A percentile compares a stretch with the other conserved stretches of the same genome.
Conservation (phyloP, 2,888 invertebrate species). For the Belgica antarctica region DNA sequence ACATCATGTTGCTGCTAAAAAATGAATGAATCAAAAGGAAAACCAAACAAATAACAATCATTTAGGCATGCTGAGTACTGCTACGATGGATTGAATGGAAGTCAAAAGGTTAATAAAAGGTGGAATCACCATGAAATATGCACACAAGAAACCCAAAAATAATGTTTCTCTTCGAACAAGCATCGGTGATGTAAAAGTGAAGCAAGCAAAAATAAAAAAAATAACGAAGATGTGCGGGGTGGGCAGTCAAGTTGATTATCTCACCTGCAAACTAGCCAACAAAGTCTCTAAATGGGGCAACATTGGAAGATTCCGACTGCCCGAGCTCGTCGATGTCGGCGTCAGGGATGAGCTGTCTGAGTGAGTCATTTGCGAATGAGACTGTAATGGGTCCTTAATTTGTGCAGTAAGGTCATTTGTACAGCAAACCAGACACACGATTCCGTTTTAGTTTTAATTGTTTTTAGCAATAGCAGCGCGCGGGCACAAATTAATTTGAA, state of each 20-base stretch:
- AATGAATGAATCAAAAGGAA: not conserved
- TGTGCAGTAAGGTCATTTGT: conserved; percentile 1
- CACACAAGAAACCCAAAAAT: not conserved
- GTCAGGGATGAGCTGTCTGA: conserved; percentile 47
- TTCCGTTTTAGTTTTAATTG: conserved; percentile 45
- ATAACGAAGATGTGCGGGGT: not conserved
- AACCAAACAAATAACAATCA: conserved; percentile 24
- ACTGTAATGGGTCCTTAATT: conserved; percentile 44
- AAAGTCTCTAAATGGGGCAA: conserved; percentile 70
- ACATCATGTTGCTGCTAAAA: not conserved
- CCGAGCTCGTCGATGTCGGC: conserved; percentile 56
- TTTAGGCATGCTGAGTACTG: conserved; percentile 6
- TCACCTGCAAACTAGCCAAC: conserved; percentile 71
- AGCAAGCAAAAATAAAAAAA: not conserved
- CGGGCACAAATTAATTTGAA: conserved; percentile 5
- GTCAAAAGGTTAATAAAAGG: conserved; percentile 26
- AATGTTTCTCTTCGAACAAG: not conserved
- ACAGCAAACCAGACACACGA: not conserved
- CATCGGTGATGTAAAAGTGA: not conserved
- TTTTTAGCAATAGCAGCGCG: conserved; percentile 2
- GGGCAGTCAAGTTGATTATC: conserved; percentile 50
- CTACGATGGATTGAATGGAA: conserved; percentile 5
- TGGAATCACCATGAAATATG: conserved; percentile 23
- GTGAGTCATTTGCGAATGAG: conserved; percentile 45
- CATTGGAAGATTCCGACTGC: conserved; percentile 53